Conservation (phyloP, 2,888 invertebrate species). For the Criorhina ranunculi region DNA sequence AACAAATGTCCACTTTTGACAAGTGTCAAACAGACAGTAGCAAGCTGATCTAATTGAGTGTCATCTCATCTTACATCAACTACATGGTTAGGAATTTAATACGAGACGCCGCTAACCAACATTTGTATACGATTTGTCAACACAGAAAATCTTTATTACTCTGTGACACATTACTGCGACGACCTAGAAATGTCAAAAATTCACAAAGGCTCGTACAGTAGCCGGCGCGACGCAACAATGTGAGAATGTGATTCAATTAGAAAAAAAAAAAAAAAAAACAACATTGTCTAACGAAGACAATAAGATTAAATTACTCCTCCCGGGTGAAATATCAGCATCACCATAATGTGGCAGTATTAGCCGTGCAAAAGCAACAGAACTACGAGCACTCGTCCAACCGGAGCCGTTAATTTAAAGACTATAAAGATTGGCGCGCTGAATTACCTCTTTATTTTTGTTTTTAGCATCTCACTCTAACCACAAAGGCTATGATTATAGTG, state of each 20-base stretch:
- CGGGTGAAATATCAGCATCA: constrained; percentile 64
- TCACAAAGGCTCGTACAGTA: constrained; percentile 26
- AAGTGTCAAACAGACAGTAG: constrained; percentile 69
- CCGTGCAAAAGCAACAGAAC: constrained; percentile 39
- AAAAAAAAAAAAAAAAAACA: constrained; percentile 28
- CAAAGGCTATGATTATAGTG: too few species aligned
- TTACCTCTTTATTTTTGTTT: constrained; percentile 37
- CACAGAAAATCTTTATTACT: constrained; percentile 40
- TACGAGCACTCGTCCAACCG: constrained; percentile 58
- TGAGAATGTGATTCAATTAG: constrained; percentile 64
- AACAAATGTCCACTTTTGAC: constrained; percentile 47
- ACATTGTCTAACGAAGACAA: constrained; percentile 72
- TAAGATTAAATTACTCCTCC: constrained; percentile 69
- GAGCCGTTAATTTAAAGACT: constrained; percentile 65
- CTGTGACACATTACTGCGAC: constrained; percentile 32
- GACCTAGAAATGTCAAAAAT: constrained; percentile 75
- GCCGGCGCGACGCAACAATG: constrained; percentile 15
- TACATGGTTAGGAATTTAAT: constrained; percentile 55
- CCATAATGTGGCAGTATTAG: constrained; percentile 46
- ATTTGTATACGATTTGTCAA: constrained; percentile 43
- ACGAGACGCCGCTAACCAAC: constrained; percentile 45
- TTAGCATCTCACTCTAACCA: constrained; percentile 23
- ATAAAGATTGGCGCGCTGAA: constrained; percentile 42
- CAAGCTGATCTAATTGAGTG: constrained; percentile 70
- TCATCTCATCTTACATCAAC: constrained; percentile 61